Evolutionary conservation across 2,888 invertebrate species (phyloP), one percentile per base, ranked within the genome.

Genomic region (Tachina fera): DNA sequence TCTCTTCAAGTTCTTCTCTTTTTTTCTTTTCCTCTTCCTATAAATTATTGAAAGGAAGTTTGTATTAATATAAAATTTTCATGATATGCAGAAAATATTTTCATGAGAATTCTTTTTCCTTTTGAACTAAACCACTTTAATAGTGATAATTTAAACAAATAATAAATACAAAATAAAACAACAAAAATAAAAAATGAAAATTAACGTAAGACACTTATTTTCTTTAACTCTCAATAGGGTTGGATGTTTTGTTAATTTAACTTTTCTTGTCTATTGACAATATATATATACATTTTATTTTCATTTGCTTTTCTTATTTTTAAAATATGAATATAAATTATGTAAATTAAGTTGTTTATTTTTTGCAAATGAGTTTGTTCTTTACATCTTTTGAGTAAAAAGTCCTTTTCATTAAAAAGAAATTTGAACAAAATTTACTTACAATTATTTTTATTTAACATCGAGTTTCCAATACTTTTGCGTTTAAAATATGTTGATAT

Each of bases 1-100:
- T 98, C 93, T 96, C 96, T 94, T 98, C 98, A 93, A 98, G 95
- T 94, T 98, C 97, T 95, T 97, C 97, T 91, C 98, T 96, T 94
- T 98, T 98, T 94, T 96, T 96, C 93, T 96, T 96, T 95, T 99
- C 98, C 95, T 98, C 98, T 95, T 98, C 98, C 98, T 99, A 97
- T 95, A 95, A 95, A 91, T 87, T 87, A 90, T 88, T 89, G 90
- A 90, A 90, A 91, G 75, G 67, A 76, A 72, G 61, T 76, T 77
- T 56, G 88, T 83, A 87, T 84, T 81, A 65, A 84, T 45, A 68
- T 61, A 51, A 68, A 70, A 43, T 53, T 60, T 47, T 19, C 49
- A 0, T 22, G 13, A 19, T 22, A 16, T 8, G 51, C 19, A 45
- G 45, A 45, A 51, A 19, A 72, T 68, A 43, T 68, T 1, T 68